Percentiles rank a stretch among this genome's conserved stretches.
These are phyloP conservation scores for Habroteleia sp. DNA, from an alignment of 2,888 invertebrate species.

Conservation along the genomic window DNA sequence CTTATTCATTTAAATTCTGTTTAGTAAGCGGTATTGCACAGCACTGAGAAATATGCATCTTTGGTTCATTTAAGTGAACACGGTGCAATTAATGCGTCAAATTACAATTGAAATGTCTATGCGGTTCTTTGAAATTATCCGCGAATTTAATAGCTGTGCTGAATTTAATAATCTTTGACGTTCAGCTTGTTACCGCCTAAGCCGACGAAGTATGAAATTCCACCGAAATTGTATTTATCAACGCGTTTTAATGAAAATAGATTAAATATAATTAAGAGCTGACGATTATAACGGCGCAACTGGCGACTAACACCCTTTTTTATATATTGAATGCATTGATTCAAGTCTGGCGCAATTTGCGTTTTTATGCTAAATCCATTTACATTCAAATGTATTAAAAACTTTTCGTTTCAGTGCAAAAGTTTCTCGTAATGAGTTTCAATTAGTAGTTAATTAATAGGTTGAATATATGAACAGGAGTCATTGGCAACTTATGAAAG, in stretches of 20 bases:
- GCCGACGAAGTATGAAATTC: not conserved
- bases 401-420: conserved; percentile 15
- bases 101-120: conserved; percentile 3
- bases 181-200: conserved; percentile 3
- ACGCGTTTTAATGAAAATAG: conserved; percentile 2
- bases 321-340: conserved; percentile 5
- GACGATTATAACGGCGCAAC: not conserved
- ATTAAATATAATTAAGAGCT: conserved; percentile 20
- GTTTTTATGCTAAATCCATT: conserved; percentile 20
- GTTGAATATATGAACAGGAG: not conserved
- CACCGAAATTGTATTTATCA: conserved; percentile 13
- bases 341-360: conserved; percentile 7
- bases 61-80: not conserved
- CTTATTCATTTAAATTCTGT: conserved; percentile 29
- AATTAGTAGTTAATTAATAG: conserved; percentile 20
- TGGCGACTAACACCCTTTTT: not conserved
- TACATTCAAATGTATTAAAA: conserved; percentile 12
- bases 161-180: conserved; percentile 24
- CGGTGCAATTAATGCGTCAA: conserved; percentile 6
- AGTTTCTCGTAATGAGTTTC: conserved; percentile 18
- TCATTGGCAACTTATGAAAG: too few species aligned
- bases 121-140: conserved; percentile 11
- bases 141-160: not conserved
- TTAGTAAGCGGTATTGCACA: conserved; percentile 2
- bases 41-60: not conserved